Evolutionary conservation across 2,888 invertebrate species (phyloP).

Genomic region (Hedychridium roseum): DNA sequence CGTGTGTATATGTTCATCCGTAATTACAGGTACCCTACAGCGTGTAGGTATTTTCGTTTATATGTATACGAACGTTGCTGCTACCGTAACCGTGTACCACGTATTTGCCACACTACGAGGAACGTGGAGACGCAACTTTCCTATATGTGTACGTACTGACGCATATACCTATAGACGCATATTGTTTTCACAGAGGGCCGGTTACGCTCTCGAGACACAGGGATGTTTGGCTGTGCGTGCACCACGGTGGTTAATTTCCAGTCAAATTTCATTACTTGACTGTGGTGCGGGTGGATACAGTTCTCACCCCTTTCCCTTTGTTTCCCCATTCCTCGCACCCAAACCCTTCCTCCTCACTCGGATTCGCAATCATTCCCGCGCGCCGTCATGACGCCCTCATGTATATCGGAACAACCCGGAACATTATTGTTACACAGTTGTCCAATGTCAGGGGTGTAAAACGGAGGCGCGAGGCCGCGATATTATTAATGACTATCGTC

Average conservation of each 20-base stretch:
- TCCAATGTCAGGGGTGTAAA: constrained; percentile 53
- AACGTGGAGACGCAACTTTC: too few species aligned
- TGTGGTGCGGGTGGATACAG: constrained; percentile 45
- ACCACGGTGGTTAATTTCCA: constrained; percentile 60
- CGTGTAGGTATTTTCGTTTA: too few species aligned
- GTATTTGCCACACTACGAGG: too few species aligned
- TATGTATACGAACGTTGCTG: too few species aligned
- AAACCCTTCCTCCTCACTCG: not conserved
- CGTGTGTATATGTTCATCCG: too few species aligned
- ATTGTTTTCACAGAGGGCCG: too few species aligned
- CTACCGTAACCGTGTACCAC: too few species aligned
- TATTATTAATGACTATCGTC: constrained; percentile 53
- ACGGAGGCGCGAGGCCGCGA: constrained; percentile 40
- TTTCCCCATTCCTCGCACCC: not conserved
- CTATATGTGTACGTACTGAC: too few species aligned
- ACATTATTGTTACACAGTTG: constrained; percentile 59
- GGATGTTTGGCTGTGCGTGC: constrained; percentile 23
- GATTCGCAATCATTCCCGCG: constrained; percentile 1
- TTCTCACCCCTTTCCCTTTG: not conserved
- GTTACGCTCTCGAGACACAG: too few species aligned
- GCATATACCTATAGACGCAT: too few species aligned
- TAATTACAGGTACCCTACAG: too few species aligned
- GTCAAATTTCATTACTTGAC: constrained; percentile 62
- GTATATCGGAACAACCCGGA: constrained; percentile 29
- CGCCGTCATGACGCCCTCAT: constrained; percentile 18